Percentiles rank a stretch among this genome's conserved stretches.
These are phyloP conservation scores for Erebia ligea DNA, from an alignment of 2,888 invertebrate genomes.

Conservation along the genomic window DNA sequence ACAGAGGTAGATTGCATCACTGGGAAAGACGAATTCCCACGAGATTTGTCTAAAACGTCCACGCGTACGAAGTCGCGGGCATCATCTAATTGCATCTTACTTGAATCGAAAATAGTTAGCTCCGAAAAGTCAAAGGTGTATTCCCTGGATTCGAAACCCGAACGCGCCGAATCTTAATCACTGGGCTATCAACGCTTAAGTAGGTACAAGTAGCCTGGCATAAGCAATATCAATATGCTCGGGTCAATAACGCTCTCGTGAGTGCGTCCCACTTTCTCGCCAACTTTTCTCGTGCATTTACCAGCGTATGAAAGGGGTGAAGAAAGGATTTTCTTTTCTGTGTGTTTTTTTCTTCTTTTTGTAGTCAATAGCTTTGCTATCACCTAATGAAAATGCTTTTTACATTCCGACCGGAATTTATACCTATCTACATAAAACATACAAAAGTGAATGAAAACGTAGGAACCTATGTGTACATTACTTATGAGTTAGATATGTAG, in stretches of 20 bases:
- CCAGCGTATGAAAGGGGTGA: slow-evolving; percentile 36
- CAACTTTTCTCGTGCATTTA: slow-evolving; percentile 32
- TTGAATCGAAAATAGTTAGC: too few relatives aligned
- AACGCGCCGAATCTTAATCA: too few relatives aligned
- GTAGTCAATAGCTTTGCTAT: slow-evolving; percentile 33
- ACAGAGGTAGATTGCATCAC: too few relatives aligned
- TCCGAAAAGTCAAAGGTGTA: too few relatives aligned
- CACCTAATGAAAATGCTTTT: slow-evolving; percentile 31
- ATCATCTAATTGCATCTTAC: too few relatives aligned
- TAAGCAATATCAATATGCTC: slow-evolving; percentile 43
- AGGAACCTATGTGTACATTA: too few relatives aligned
- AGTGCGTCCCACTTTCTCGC: slow-evolving; percentile 39
- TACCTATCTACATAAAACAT: not conserved
- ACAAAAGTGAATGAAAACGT: too few relatives aligned
- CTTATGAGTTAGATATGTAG: too few relatives aligned
- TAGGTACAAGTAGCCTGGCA: slow-evolving; percentile 49
- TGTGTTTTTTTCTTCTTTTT: slow-evolving; percentile 13
- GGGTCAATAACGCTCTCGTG: slow-evolving; percentile 40
- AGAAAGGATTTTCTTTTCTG: slow-evolving; percentile 24
- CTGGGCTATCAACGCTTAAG: slow-evolving; percentile 24
- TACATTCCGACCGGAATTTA: not conserved
- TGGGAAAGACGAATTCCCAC: too few relatives aligned
- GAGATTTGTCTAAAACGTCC: too few relatives aligned
- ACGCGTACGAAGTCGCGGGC: too few relatives aligned
- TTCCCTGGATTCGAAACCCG: too few relatives aligned